A percentile compares a stretch with the other conserved stretches of the same genome.
Conservation (phyloP, 2,888 invertebrate species). For the Lepidochitona cinerea region DNA sequence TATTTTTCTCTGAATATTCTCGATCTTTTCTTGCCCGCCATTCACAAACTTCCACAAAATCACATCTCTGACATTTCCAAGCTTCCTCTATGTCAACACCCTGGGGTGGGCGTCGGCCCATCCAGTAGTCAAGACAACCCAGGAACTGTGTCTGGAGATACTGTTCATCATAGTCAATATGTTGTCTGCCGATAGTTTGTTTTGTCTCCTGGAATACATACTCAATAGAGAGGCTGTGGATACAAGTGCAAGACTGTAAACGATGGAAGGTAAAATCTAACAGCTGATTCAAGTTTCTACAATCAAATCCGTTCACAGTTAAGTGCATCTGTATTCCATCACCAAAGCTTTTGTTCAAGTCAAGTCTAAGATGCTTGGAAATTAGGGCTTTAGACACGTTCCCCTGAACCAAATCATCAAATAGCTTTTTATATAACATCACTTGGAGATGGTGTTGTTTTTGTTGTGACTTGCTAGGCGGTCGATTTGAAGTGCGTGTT, state of each 20-base stretch:
- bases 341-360: constrained; percentile 44
- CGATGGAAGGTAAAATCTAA: constrained; percentile 38
- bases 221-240: constrained; percentile 49
- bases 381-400: constrained; percentile 42
- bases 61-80: constrained; percentile 65
- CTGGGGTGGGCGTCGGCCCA: constrained; percentile 43
- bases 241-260: constrained; percentile 53
- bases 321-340: constrained; percentile 38
- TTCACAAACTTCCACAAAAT: constrained; percentile 59
- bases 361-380: constrained; percentile 45
- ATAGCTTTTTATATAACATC: constrained; percentile 62
- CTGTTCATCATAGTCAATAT: constrained; percentile 43
- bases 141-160: constrained; percentile 37
- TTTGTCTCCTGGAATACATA: constrained; percentile 60
- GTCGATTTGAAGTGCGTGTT: constrained; percentile 41
- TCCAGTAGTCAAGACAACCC: constrained; percentile 53
- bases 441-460: constrained; percentile 58
- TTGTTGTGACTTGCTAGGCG: constrained; percentile 54
- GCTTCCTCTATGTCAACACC: constrained; percentile 69
- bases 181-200: constrained; percentile 37
- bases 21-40: constrained; percentile 56
- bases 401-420: constrained; percentile 62
- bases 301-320: constrained; percentile 16
- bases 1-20: constrained; percentile 38
- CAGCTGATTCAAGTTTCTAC: constrained; percentile 37